Conservation (phyloP, 2,888 invertebrate species). For the Allophyes oxyacanthae region DNA sequence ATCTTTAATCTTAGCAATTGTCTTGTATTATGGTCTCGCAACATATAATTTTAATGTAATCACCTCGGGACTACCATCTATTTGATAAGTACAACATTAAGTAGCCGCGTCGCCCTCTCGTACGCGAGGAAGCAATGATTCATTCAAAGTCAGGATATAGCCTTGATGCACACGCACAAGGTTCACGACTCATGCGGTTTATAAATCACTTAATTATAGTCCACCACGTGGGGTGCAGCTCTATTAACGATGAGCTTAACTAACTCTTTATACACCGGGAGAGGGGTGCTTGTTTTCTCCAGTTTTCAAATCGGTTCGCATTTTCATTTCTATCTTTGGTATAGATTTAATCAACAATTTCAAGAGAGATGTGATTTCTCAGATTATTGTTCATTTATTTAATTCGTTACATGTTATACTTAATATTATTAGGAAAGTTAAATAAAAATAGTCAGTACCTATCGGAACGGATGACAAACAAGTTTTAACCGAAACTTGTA, state of each 20-base stretch:
- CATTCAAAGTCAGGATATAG: constrained; percentile 76
- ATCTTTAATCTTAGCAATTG: constrained; percentile 31
- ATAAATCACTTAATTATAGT: constrained; percentile 71
- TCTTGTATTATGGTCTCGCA: constrained; percentile 14
- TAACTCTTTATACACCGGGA: constrained; percentile 30
- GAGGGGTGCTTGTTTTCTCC: background rate
- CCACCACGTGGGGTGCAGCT: constrained; percentile 52
- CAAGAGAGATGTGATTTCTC: too few species aligned
- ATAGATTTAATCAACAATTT: too few species aligned
- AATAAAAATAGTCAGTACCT: too few species aligned
- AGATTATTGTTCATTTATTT: too few species aligned
- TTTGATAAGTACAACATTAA: constrained; percentile 28
- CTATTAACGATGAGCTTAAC: constrained; percentile 25
- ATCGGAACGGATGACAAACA: too few species aligned
- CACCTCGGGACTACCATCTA: constrained; percentile 25
- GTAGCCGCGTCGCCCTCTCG: constrained; percentile 29
- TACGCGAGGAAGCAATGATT: constrained; percentile 66
- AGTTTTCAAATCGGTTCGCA: constrained; percentile 1
- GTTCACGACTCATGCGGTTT: constrained; percentile 68
- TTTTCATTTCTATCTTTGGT: background rate
- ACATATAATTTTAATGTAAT: constrained; percentile 27
- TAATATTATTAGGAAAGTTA: too few species aligned
- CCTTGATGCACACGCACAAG: constrained; percentile 73
- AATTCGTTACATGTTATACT: too few species aligned
- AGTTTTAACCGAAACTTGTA: too few species aligned